Conservation (phyloP, 2,113 vertebrate species). For the Cryptomyrus ogoouensis region DNA sequence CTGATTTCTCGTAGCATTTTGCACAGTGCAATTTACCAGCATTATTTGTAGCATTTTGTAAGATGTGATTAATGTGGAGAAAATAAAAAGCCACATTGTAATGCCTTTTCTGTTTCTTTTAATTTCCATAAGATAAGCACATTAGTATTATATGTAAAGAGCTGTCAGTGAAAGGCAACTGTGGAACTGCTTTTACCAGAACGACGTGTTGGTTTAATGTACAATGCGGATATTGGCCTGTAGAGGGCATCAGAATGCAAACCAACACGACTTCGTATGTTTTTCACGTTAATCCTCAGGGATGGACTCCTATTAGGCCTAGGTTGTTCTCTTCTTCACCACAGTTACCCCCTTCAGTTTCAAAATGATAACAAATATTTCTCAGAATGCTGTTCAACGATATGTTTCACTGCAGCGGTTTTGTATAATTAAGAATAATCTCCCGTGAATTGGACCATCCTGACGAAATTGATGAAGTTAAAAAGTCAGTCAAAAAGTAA, state of each 20-base stretch:
- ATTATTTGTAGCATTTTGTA: conserved; percentile 15
- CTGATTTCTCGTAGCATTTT: background rate
- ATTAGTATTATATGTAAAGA: background rate
- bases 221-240: background rate
- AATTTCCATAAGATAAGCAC: background rate
- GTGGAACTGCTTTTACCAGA: background rate
- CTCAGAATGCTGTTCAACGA: background rate
- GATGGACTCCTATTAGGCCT: background rate
- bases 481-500: background rate
- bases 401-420: background rate
- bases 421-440: background rate
- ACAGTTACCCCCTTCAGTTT: background rate
- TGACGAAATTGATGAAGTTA: background rate
- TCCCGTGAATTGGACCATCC: background rate
- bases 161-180: background rate
- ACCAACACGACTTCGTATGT: background rate
- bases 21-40: background rate
- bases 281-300: background rate
- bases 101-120: background rate
- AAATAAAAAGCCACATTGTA: background rate
- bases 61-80: background rate
- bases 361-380: background rate
- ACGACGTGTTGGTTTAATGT: background rate
- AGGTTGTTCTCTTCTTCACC: background rate
- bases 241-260: background rate